A percentile compares a stretch with the other conserved stretches of the same genome.
Conservation (phyloP, 1,140 invertebrate genomes). For the Philotrypesis tridentata region DNA sequence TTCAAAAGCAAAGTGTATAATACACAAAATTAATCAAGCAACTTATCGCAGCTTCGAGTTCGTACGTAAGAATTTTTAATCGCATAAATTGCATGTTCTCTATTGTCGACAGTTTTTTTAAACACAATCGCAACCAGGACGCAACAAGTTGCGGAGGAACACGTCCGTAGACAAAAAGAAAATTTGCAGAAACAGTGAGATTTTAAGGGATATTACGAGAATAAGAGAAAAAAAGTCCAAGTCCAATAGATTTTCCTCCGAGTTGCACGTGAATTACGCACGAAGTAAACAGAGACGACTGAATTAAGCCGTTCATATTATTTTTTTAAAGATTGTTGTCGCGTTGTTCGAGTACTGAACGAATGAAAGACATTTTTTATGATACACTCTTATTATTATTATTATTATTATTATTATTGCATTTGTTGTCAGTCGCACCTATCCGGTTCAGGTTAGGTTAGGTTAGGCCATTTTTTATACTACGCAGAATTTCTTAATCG, state of each 20-base stretch:
- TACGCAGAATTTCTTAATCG: constrained; percentile 35
- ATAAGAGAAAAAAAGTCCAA: constrained; percentile 30
- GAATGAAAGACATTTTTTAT: constrained; percentile 15
- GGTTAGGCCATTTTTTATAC: constrained; percentile 45
- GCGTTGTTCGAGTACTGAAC: constrained; percentile 35
- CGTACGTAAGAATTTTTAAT: constrained; percentile 76
- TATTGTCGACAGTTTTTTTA: constrained; percentile 71
- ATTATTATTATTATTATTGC: constrained; percentile 40
- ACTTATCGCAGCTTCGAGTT: constrained; percentile 45
- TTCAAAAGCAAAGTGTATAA: not conserved
- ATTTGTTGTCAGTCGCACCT: constrained; percentile 54
- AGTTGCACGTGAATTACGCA: constrained; percentile 24
- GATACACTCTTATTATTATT: not conserved
- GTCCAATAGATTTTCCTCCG: constrained; percentile 35
- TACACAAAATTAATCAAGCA: constrained; percentile 38
- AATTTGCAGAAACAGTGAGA: constrained; percentile 43
- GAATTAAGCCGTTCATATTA: constrained; percentile 49
- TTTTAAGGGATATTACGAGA: constrained; percentile 23
- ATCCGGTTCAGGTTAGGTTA: constrained; percentile 45
- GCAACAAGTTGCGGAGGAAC: constrained; percentile 49
- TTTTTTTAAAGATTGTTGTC: constrained; percentile 56
- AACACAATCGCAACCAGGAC: constrained; percentile 67
- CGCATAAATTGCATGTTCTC: constrained; percentile 67
- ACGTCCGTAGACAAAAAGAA: constrained; percentile 42
- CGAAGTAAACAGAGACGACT: constrained; percentile 31